Evolutionary conservation across 2,797 vertebrate species (phyloP).

Genomic region (Peromyscus melanophrys): DNA sequence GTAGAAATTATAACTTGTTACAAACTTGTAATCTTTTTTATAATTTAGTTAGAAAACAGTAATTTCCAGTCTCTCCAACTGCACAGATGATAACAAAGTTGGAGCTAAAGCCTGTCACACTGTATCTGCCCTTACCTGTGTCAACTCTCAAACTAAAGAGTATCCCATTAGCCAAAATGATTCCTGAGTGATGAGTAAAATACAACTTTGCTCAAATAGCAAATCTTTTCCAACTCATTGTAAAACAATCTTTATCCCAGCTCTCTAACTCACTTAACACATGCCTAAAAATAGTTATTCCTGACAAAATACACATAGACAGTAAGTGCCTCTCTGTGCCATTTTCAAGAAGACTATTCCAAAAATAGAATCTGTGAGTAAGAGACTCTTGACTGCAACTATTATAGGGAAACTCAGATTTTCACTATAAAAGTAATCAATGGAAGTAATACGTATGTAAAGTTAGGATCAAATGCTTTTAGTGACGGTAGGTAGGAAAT

Average conservation of each 20-base stretch:
- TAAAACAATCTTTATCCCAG: background rate
- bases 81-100: background rate
- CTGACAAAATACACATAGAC: constrained; percentile 11
- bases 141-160: background rate
- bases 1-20: constrained; percentile 15
- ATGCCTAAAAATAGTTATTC: constrained; percentile 31
- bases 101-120: background rate
- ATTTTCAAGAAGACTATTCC: constrained; percentile 12
- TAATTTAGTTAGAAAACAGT: background rate
- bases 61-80: background rate
- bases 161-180: background rate
- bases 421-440: constrained; percentile 11
- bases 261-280: constrained; percentile 39
- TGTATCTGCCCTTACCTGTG: background rate
- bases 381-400: constrained; percentile 7
- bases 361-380: background rate
- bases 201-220: background rate
- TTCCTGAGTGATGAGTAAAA: background rate
- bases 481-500: background rate
- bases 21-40: background rate
- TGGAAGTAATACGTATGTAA: background rate
- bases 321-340: background rate
- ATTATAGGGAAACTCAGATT: background rate
- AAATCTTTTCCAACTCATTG: constrained; percentile 21
- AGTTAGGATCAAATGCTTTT: background rate